Conservation (phyloP, 2,113 vertebrate genomes). For the Sigmodon hispidus region DNA sequence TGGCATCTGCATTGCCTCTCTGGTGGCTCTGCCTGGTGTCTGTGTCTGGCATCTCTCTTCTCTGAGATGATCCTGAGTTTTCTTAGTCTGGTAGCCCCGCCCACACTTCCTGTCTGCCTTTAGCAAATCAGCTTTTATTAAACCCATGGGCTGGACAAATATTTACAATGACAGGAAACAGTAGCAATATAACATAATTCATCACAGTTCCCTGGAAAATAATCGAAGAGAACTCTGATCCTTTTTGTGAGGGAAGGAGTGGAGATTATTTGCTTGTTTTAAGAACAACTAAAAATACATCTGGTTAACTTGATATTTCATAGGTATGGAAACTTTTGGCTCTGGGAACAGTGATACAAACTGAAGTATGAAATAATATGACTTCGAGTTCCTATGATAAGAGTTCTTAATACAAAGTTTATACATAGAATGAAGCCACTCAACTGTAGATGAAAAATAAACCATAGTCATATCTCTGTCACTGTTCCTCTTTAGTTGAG, state of each 20-base stretch:
- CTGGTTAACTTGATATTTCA: neutral
- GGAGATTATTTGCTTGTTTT: neutral
- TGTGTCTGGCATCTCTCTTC: too few relatives aligned
- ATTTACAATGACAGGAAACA: too few relatives aligned
- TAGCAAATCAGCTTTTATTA: too few relatives aligned
- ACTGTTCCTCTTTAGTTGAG: neutral
- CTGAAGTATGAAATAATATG: neutral
- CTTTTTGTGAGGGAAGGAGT: neutral
- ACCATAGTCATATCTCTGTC: neutral
- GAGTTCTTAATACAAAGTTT: neutral
- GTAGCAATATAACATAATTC: too few relatives aligned
- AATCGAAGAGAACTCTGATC: neutral
- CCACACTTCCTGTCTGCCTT: too few relatives aligned
- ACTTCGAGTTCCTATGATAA: neutral
- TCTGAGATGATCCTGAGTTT: too few relatives aligned
- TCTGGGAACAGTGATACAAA: neutral
- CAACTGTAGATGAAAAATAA: neutral
- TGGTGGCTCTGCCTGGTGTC: too few relatives aligned
- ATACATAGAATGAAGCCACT: neutral
- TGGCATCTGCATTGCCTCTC: too few relatives aligned
- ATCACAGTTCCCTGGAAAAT: neutral
- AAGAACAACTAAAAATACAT: slow-evolving; percentile 44
- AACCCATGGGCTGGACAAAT: too few relatives aligned
- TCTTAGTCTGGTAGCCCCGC: too few relatives aligned
- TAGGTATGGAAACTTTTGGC: neutral